These are phyloP conservation scores for Rotaria sp. DNA, from an alignment of 2,888 invertebrate species.

Conservation along the genomic window DNA sequence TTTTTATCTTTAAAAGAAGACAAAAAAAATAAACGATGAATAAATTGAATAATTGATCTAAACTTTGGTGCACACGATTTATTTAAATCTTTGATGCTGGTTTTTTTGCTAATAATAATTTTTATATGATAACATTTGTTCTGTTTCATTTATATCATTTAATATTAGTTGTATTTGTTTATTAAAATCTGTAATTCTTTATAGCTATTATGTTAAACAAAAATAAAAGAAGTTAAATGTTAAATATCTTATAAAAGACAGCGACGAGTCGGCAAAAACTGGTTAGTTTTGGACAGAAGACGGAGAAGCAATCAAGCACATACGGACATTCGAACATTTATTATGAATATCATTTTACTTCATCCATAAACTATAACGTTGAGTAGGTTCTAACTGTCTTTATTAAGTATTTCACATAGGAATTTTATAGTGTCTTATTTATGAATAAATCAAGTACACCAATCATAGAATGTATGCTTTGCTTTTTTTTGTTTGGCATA, in stretches of 20 bases:
- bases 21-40: neutral
- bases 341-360: too few species aligned
- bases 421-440: too few species aligned
- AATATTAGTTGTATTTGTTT: neutral
- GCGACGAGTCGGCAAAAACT: neutral
- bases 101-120: neutral
- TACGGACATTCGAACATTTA: too few species aligned
- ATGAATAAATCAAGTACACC: too few species aligned
- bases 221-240: neutral
- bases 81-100: neutral
- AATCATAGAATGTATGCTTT: neutral
- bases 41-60: neutral
- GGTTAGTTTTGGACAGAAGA: neutral
- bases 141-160: neutral
- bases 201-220: neutral
- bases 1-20: too few species aligned
- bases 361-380: too few species aligned
- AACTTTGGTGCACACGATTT: neutral
- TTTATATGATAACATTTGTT: neutral
- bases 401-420: too few species aligned
- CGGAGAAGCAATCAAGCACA: neutral
- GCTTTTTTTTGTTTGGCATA: neutral
- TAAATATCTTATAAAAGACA: neutral
- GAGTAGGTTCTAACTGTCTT: too few species aligned
- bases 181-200: neutral